These are phyloP conservation scores for Sinocyclocheilus anshuiensis DNA, from an alignment of 2,113 vertebrate genomes.

Conservation along the genomic window DNA sequence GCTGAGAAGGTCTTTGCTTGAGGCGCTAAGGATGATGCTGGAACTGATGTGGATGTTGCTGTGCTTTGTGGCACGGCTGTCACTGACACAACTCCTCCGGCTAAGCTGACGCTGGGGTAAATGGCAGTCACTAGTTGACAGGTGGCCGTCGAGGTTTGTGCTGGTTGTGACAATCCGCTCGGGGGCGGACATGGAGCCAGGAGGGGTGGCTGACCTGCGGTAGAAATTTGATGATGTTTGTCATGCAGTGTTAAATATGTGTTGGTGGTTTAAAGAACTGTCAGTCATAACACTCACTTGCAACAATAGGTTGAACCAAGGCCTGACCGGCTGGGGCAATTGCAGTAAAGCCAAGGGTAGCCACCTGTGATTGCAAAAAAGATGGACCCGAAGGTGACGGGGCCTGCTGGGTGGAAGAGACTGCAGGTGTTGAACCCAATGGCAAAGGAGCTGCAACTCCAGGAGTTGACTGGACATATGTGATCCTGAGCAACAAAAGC, in stretches of 20 bases:
- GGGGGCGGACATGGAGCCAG: slow-evolving; percentile 75
- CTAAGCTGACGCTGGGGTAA: slow-evolving; percentile 77
- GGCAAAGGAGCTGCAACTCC: slow-evolving; percentile 71
- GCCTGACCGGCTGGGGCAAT: slow-evolving; percentile 80
- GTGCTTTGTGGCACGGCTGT: slow-evolving; percentile 69
- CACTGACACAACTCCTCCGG: slow-evolving; percentile 75
- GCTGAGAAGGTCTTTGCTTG: slow-evolving; percentile 47
- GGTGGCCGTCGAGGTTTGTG: slow-evolving; percentile 59
- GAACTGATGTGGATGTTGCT: slow-evolving; percentile 73
- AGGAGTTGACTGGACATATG: slow-evolving; percentile 83
- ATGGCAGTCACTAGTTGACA: slow-evolving; percentile 83
- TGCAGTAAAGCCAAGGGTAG: slow-evolving; percentile 83
- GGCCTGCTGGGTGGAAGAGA: slow-evolving; percentile 72
- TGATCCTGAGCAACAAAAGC: slow-evolving; percentile 76
- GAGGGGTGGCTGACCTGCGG: slow-evolving; percentile 76
- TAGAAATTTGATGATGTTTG: background rate
- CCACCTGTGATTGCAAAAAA: slow-evolving; percentile 72
- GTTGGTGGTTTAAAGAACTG: background rate
- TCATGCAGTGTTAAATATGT: background rate
- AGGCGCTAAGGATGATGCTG: slow-evolving; percentile 61
- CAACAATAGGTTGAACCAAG: slow-evolving; percentile 81
- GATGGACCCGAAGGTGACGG: slow-evolving; percentile 66
- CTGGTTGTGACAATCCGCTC: slow-evolving; percentile 66
- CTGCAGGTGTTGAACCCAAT: slow-evolving; percentile 64
- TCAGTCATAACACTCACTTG: slow-evolving; percentile 67